Conservation (phyloP, 2,888 invertebrate species). For the Anoncus sp. region DNA sequence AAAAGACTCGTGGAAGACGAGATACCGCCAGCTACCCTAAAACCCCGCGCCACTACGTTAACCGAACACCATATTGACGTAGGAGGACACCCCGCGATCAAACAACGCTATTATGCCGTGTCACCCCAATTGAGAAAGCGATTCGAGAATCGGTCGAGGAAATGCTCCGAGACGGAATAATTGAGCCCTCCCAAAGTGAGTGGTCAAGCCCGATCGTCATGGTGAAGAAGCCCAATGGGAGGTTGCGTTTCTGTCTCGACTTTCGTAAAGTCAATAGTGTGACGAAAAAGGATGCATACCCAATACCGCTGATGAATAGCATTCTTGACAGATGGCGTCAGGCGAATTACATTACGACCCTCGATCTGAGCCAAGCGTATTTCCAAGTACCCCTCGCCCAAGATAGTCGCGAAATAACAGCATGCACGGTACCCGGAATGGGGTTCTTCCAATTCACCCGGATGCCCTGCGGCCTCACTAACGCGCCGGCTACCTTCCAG, state of each 20-base stretch:
- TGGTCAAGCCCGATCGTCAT: constrained; percentile 28
- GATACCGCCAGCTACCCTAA: not conserved
- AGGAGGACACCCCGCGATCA: constrained; percentile 3
- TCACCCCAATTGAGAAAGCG: constrained; percentile 4
- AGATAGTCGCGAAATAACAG: constrained; percentile 67
- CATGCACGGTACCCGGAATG: constrained; percentile 70
- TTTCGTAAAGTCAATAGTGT: constrained; percentile 67
- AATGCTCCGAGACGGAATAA: constrained; percentile 16
- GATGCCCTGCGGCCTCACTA: constrained; percentile 72
- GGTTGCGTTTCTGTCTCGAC: constrained; percentile 11
- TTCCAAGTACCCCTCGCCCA: constrained; percentile 60
- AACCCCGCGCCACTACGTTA: not conserved
- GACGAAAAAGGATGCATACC: constrained; percentile 65
- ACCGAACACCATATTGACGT: constrained; percentile 8
- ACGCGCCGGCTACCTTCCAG: constrained; percentile 73
- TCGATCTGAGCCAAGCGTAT: constrained; percentile 65
- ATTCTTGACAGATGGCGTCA: constrained; percentile 71
- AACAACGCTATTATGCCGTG: constrained; percentile 17
- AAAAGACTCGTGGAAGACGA: too few relatives aligned
- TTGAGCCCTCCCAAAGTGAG: not conserved
- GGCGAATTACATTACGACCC: constrained; percentile 62
- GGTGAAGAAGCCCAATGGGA: constrained; percentile 21
- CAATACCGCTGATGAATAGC: constrained; percentile 62
- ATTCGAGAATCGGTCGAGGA: constrained; percentile 6
- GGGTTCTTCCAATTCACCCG: constrained; percentile 73